phyloP scores from a whole-genome alignment of 2,888 invertebrate species.

The Tolmerus cingulatus region DNA sequence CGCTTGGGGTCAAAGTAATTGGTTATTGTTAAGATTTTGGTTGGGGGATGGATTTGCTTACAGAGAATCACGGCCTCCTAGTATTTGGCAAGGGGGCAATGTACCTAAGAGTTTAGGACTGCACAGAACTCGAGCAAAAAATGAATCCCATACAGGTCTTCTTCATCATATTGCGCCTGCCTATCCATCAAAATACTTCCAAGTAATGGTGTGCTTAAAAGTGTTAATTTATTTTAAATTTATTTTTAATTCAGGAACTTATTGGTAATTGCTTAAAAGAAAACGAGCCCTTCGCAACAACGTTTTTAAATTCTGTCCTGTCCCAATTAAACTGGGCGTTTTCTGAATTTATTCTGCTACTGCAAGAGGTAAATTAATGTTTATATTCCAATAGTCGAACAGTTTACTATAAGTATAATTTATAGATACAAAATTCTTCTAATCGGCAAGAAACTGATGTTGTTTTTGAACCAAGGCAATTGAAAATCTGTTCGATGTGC shows the following conservation, averaged over 20 bases:
- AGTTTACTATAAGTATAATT: neutral
- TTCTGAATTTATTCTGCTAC: slow-evolving; percentile 84
- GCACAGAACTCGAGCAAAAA: slow-evolving; percentile 60
- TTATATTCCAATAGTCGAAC: neutral
- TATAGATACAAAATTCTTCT: slow-evolving; percentile 71
- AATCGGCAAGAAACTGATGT: slow-evolving; percentile 66
- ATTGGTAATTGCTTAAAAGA: slow-evolving; percentile 70
- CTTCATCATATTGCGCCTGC: slow-evolving; percentile 62
- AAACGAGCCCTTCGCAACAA: slow-evolving; percentile 72
- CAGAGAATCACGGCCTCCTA: slow-evolving; percentile 69
- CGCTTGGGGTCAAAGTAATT: slow-evolving; percentile 85
- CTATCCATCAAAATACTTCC: slow-evolving; percentile 61
- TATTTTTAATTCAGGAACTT: slow-evolving; percentile 66
- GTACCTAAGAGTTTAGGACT: slow-evolving; percentile 56
- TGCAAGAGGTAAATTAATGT: slow-evolving; percentile 72
- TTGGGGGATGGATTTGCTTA: slow-evolving; percentile 82
- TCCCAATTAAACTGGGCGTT: slow-evolving; percentile 89
- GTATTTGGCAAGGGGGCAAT: slow-evolving; percentile 66
- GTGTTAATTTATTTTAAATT: neutral
- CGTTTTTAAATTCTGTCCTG: slow-evolving; percentile 78
- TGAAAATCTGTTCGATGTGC: slow-evolving; percentile 84
- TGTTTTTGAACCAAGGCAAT: slow-evolving; percentile 77
- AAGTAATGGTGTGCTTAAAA: slow-evolving; percentile 45
- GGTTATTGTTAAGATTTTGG: slow-evolving; percentile 85
- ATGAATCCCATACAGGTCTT: slow-evolving; percentile 62